Conservation (phyloP, 2,797 vertebrate species). For the Sciaenops ocellatus region DNA sequence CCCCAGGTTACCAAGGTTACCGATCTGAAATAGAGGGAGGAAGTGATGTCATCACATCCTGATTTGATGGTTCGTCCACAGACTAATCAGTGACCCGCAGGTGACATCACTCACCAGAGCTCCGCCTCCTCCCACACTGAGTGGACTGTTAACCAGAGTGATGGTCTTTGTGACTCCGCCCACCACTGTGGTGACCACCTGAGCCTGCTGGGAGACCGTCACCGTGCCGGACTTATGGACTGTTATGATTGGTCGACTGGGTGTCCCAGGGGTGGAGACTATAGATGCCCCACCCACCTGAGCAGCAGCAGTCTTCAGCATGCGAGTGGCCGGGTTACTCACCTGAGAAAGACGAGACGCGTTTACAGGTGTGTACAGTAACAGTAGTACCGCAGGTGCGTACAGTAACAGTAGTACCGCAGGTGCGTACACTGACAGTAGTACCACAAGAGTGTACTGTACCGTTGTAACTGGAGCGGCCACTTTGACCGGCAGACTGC, state of each 20-base stretch:
- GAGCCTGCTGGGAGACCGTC: slow-evolving; percentile 92
- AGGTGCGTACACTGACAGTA: not conserved
- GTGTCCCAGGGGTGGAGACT: slow-evolving; percentile 80
- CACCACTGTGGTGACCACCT: slow-evolving; percentile 92
- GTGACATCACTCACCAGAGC: slow-evolving; percentile 83
- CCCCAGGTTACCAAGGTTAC: slow-evolving; percentile 84
- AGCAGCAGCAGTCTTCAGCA: slow-evolving; percentile 92
- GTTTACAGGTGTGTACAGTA: not conserved
- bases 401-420: not conserved
- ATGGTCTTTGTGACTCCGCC: slow-evolving; percentile 95
- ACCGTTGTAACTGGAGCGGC: slow-evolving; percentile 41
- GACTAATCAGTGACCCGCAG: not conserved
- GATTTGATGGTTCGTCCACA: no score
- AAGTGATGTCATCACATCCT: not conserved
- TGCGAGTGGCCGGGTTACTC: slow-evolving; percentile 90
- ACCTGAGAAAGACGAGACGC: slow-evolving; percentile 78
- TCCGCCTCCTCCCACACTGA: slow-evolving; percentile 88
- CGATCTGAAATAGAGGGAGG: slow-evolving; percentile 46
- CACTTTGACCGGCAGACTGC: slow-evolving; percentile 84
- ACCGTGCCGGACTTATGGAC: slow-evolving; percentile 93
- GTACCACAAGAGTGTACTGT: not conserved
- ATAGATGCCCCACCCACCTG: slow-evolving; percentile 88
- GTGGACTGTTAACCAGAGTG: slow-evolving; percentile 93
- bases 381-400: not conserved
- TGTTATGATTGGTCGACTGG: slow-evolving; percentile 90